Base-by-base conservation (phyloP, 2,797 vertebrate genomes). In the Anolis apletophallus region DNA sequence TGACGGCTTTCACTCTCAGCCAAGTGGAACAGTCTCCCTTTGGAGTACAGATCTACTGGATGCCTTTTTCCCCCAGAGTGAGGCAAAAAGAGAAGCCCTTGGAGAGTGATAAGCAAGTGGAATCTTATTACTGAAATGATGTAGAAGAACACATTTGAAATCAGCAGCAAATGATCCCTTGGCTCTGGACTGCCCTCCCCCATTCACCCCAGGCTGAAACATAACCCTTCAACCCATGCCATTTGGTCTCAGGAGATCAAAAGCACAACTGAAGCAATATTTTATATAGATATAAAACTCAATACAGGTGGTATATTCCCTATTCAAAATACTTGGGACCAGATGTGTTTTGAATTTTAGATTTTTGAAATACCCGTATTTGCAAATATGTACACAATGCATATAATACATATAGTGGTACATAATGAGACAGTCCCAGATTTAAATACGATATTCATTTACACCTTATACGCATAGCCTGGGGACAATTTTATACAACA, bases 21-120 rank as follows among this genome's bases (percentile, higher is more conserved):
- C 91, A 92, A 88, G 90, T 92, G 94, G 93, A 95, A 93, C 92
- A 88, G 84, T 83, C 87, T 88, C 92, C 90, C 93, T 88, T 93
- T 94, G 92, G 92, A 92, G 87, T 14, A 91, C 19, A 88, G 92
- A 89, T 82, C 40, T 87, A 21, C 83, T 90, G 0, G 0, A 55
- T 91, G 87, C 50, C 88, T 59, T 14, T 73, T 21, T 46, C 32
- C 46, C 23, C 32, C 89, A 88, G 87, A 89, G 91, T 26, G 57
- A 52, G 81, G 87, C 88, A 88, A 90, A 91, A 89, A 87, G 88
- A 85, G 0, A 61, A 46, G 3, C 16, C 0, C 75, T 72, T 55
- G 69, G n/a, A 80, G 77, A 80, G 34, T 32, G 9, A 34, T 67
- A 84, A 50, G 67, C 26, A 46, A 32, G 26, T 59, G 32, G 76